Percentiles rank a stretch among this genome's conserved stretches.
These are phyloP conservation scores for Etheostoma nigrum DNA, from an alignment of 2,797 vertebrate species.

Conservation along the genomic window DNA sequence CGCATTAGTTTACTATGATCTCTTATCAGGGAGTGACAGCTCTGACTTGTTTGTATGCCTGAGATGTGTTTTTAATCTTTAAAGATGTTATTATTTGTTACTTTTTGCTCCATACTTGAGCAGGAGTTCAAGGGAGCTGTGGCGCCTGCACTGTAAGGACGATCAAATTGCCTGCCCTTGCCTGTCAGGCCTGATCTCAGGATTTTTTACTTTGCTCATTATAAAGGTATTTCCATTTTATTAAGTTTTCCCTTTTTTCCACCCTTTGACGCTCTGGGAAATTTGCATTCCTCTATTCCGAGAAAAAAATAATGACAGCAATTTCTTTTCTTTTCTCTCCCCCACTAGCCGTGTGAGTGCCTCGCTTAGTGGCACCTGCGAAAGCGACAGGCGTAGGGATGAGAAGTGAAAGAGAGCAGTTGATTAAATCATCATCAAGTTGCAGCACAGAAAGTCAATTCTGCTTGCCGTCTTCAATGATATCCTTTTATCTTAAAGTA, in stretches of 20 bases:
- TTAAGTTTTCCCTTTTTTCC: slow-evolving; percentile 76
- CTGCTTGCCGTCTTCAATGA: slow-evolving; percentile 99
- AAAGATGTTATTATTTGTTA: slow-evolving; percentile 79
- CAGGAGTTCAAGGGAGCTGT: slow-evolving; percentile 83
- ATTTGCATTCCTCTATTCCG: slow-evolving; percentile 98
- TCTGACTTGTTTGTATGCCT: slow-evolving; percentile 68
- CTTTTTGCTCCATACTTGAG: slow-evolving; percentile 77
- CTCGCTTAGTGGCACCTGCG: slow-evolving; percentile 98
- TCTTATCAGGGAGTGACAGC: slow-evolving; percentile 79
- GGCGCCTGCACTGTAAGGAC: slow-evolving; percentile 86
- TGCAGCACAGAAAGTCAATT: slow-evolving; percentile 99
- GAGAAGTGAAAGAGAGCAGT: slow-evolving; percentile 99
- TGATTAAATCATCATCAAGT: slow-evolving; percentile 99
- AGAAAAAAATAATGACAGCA: slow-evolving; percentile 94
- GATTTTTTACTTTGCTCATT: slow-evolving; percentile 92
- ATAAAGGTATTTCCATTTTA: slow-evolving; percentile 90
- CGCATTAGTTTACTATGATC: slow-evolving; percentile 73
- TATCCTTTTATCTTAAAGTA: slow-evolving; percentile 99
- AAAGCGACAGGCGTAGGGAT: slow-evolving; percentile 95
- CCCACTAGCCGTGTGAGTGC: slow-evolving; percentile 91
- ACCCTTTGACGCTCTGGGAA: slow-evolving; percentile 89
- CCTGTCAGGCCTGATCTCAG: slow-evolving; percentile 94
- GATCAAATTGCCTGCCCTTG: slow-evolving; percentile 91
- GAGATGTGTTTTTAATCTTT: slow-evolving; percentile 65
- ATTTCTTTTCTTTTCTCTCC: slow-evolving; percentile 88